Evolutionary conservation across 2,888 invertebrate species (phyloP).

Genomic region (Ischnus inquisitorius): DNA sequence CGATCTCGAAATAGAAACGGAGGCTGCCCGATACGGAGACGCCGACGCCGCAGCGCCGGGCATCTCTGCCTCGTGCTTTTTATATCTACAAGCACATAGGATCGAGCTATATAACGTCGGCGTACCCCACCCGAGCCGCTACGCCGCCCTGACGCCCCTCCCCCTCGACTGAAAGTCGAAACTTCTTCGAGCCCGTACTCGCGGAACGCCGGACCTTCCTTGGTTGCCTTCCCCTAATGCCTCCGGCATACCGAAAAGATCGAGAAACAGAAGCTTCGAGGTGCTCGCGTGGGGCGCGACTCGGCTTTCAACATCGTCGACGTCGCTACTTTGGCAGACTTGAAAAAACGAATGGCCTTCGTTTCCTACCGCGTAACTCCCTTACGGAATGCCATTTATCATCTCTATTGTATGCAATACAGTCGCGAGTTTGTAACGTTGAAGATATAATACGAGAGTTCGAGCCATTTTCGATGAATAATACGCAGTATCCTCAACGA

Average conservation of each 20-base stretch:
- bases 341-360: conserved; percentile 7
- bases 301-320: conserved; percentile 22
- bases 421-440: not conserved
- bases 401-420: not conserved
- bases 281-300: not conserved
- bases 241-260: not conserved
- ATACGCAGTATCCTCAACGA: no score
- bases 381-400: conserved; percentile 2
- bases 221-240: conserved; percentile 54
- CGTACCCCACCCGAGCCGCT: conserved; percentile 19
- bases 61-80: conserved; percentile 76
- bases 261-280: not conserved
- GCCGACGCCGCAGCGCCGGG: conserved; percentile 76
- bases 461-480: no score
- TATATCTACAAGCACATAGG: conserved; percentile 69
- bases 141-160: conserved; percentile 5
- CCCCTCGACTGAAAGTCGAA: conserved; percentile 34
- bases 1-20: conserved; percentile 83
- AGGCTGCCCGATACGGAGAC: conserved; percentile 82
- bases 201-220: conserved; percentile 65
- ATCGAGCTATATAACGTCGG: conserved; percentile 34
- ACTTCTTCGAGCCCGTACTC: conserved; percentile 45
- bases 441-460: no score
- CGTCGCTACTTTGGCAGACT: conserved; percentile 16
- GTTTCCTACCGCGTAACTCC: not conserved